These are phyloP conservation scores for Syndactyla subalaris DNA, from an alignment of 2,797 vertebrate genomes.

Conservation along the genomic window DNA sequence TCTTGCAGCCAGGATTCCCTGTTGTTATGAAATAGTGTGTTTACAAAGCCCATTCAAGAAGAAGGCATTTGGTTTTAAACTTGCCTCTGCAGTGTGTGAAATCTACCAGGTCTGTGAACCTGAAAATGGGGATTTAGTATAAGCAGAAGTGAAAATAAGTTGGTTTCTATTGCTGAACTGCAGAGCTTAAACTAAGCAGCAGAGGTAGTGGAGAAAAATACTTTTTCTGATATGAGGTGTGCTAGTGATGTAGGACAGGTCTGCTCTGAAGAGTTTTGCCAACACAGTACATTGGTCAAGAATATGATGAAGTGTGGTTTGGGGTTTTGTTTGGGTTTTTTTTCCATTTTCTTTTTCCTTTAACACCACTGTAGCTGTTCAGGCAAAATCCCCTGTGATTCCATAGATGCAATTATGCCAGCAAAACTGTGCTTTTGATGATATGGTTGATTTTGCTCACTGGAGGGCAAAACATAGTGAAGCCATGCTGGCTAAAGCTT, in stretches of 20 bases:
- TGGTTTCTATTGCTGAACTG: not conserved
- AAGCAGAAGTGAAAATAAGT: not conserved
- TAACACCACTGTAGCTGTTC: not conserved
- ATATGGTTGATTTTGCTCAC: constrained; percentile 59
- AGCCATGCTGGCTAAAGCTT: constrained; percentile 46
- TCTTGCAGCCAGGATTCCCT: not conserved
- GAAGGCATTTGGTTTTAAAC: not conserved
- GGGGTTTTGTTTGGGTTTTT: not conserved
- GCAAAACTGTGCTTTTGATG: constrained; percentile 66
- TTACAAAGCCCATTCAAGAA: not conserved
- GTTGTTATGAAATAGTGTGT: not conserved
- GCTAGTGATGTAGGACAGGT: not conserved
- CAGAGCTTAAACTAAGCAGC: not conserved
- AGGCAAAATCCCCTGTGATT: constrained; percentile 55
- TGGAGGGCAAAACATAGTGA: constrained; percentile 44
- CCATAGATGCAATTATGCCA: constrained; percentile 28
- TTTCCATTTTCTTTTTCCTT: not conserved
- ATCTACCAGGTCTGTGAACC: not conserved
- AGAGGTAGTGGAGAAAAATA: not conserved
- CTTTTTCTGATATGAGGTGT: not conserved
- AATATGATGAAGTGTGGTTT: not conserved
- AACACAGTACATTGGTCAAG: not conserved
- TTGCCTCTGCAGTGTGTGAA: not conserved
- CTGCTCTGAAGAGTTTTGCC: not conserved
- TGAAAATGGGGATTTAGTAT: not conserved